Base-by-base conservation (phyloP, 2,888 invertebrate species). In the Prosapia bicincta region DNA sequence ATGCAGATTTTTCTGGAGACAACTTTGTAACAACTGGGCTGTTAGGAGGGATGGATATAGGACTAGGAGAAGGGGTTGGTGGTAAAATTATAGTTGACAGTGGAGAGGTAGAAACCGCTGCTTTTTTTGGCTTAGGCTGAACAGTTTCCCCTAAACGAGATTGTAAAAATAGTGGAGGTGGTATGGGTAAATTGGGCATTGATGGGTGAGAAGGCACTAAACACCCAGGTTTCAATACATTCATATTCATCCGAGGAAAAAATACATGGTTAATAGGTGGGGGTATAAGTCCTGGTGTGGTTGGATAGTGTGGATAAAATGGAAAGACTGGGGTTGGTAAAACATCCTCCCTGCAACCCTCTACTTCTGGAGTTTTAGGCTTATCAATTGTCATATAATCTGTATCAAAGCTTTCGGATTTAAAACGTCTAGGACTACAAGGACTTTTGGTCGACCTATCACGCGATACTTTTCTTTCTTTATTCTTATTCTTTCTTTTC, bases 311-410 rank as follows among this genome's bases (percentile, higher is more conserved):
- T 28, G 85, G 83, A 23, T 85, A 84, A 77, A 86, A 85, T 1
- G 86, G 85, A 71, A 82, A 82, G 10, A 76, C 77, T 6, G 78
- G 77, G 66, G 85, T 87, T 26, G 73, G 70, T 20, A 43, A 54
- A n/a, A 77, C 66, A 43, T 79, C 79, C 25, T 77, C 78, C 25
- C 74, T 25, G 80, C 67, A 68, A 0, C 54, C 81, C 73, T 82
- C 81, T n/a, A 81, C 80, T n/a, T 85, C 83, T 0, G 84, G 82
- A 10, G 82, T 83, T 78, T 87, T 89, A 80, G 89, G 90, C 81
- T 90, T 91, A 77, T 88, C 87, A 15, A 91, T 82, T 80, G 90
- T 88, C 79, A 90, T 90, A 83, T 91, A 90, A 80, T 91, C 90
- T 78, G 88, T 89, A 30, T 69, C 68, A 38, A 74, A 38, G 26